A percentile compares a stretch with the other conserved stretches of the same genome.
Evolutionary conservation across 1,140 invertebrate genomes (phyloP).

Genomic region (Belonocnema kinseyi): DNA sequence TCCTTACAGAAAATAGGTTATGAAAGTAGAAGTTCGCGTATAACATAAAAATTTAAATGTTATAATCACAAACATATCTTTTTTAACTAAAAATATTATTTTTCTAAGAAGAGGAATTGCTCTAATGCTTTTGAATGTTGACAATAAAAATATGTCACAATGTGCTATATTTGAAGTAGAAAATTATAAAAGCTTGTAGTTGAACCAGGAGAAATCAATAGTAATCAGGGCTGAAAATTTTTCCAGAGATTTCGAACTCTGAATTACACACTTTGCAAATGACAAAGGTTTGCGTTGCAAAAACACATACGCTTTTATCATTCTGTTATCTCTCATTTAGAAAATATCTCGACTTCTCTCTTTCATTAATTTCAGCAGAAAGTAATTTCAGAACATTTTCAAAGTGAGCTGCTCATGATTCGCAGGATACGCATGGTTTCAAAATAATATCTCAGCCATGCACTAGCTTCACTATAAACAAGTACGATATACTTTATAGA

Average conservation of each 20-base stretch:
- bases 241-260: not conserved
- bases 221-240: not conserved
- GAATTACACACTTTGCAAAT: not conserved
- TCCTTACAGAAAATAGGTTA: too few relatives aligned
- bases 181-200: not conserved
- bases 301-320: not conserved
- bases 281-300: not conserved
- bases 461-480: too few relatives aligned
- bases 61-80: too few relatives aligned
- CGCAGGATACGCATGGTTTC: too few relatives aligned
- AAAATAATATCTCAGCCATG: too few relatives aligned
- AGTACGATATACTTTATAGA: not conserved
- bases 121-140: not conserved
- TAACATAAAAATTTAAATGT: too few relatives aligned
- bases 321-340: not conserved
- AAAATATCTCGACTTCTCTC: too few relatives aligned
- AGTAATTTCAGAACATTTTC: too few relatives aligned
- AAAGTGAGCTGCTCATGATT: too few relatives aligned
- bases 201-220: not conserved
- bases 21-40: too few relatives aligned
- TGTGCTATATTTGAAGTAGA: not conserved
- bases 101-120: not conserved
- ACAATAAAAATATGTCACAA: not conserved
- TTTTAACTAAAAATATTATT: too few relatives aligned
- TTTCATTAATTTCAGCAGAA: too few relatives aligned